Evolutionary conservation across 2,797 vertebrate genomes (phyloP).

Genomic region (Enteromius mattozi): DNA sequence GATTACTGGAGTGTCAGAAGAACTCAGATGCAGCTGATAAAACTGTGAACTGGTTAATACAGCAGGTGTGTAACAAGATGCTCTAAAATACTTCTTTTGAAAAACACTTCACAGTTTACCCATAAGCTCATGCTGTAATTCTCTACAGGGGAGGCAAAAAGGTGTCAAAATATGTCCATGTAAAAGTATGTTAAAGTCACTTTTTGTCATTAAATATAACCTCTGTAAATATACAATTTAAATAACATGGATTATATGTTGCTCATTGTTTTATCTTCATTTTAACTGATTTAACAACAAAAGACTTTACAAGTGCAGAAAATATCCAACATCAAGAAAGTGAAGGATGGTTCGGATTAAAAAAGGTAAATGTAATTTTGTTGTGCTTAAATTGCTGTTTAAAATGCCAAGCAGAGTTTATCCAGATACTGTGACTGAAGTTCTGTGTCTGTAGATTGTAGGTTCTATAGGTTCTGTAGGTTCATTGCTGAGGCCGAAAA

Average conservation of each 20-base stretch:
- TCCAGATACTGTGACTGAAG: neutral
- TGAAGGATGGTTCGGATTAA: neutral
- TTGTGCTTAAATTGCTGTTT: neutral
- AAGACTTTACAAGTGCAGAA: neutral
- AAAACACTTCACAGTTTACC: too few species aligned
- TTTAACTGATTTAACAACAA: neutral
- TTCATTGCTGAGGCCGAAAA: neutral
- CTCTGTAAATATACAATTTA: neutral
- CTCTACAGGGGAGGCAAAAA: too few species aligned
- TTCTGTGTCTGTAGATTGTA: neutral
- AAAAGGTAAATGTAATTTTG: neutral
- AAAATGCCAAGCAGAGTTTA: neutral
- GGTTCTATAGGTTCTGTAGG: too few species aligned
- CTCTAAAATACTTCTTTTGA: too few species aligned
- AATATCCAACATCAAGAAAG: neutral
- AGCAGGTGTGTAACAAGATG: neutral
- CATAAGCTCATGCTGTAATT: too few species aligned
- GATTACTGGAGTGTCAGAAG: conserved; percentile 4
- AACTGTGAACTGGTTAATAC: neutral
- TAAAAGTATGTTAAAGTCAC: too few species aligned
- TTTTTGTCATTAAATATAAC: neutral
- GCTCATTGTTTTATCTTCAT: neutral
- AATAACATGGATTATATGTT: neutral
- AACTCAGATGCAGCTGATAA: neutral
- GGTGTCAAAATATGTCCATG: too few species aligned